Conservation (phyloP, 1,140 invertebrate species). For the Anastrepha obliqua region DNA sequence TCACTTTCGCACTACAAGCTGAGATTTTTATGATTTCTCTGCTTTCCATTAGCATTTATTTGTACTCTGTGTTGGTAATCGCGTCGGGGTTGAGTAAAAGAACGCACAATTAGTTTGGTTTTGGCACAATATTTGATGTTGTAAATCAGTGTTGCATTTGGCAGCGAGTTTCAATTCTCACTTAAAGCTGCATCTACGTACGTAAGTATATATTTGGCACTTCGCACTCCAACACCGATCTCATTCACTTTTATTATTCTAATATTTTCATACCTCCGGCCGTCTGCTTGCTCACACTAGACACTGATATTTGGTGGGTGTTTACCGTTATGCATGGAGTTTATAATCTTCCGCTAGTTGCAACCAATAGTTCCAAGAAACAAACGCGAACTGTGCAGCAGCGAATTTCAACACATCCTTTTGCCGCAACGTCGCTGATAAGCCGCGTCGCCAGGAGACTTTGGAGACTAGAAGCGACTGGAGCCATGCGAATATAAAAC, state of each 20-base stretch:
- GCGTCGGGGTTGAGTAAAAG: not conserved
- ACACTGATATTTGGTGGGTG: not conserved
- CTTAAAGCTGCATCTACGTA: not conserved
- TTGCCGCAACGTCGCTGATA: constrained; percentile 46
- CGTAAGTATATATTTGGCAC: constrained; percentile 31
- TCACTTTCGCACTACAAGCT: not conserved
- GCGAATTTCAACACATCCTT: constrained; percentile 49
- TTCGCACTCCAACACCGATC: not conserved
- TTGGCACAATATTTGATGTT: constrained; percentile 4
- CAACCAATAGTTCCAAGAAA: constrained; percentile 12
- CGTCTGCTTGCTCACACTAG: not conserved
- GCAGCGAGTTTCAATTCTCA: not conserved
- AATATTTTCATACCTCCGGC: not conserved
- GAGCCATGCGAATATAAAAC: not conserved
- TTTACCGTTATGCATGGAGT: not conserved
- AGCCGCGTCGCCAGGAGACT: not conserved
- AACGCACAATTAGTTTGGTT: not conserved
- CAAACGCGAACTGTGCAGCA: constrained; percentile 42
- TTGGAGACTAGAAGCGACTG: constrained; percentile 1
- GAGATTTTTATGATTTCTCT: not conserved
- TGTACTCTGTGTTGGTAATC: not conserved
- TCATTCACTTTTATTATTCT: not conserved
- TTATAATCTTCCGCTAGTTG: constrained; percentile 4
- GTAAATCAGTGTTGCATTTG: constrained; percentile 30
- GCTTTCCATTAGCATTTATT: not conserved